Percentiles rank a stretch among this genome's conserved stretches.
Evolutionary conservation across 1,140 invertebrate genomes (phyloP).

Genomic region (Pogonognathellus flavescens): DNA sequence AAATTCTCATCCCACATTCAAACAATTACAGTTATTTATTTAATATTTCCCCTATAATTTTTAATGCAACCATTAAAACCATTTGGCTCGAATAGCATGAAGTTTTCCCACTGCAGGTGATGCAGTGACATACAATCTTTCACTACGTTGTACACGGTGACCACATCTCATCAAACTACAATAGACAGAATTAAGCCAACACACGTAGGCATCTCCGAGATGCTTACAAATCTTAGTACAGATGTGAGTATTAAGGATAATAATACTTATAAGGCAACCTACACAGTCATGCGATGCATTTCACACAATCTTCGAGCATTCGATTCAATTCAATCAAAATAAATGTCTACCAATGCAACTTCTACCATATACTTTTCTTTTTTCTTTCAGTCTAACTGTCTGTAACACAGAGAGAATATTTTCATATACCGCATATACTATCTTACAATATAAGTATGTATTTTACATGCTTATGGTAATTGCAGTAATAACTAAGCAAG

Average conservation of each 20-base stretch:
- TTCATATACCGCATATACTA: too few relatives aligned
- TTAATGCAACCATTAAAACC: background rate
- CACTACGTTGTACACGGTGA: background rate
- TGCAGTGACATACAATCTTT: constrained; percentile 30
- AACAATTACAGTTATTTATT: constrained; percentile 46
- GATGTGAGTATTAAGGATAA: background rate
- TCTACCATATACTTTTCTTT: too few relatives aligned
- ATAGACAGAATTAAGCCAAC: background rate
- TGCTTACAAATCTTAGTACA: background rate
- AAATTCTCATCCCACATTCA: constrained; percentile 34
- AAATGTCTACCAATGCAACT: too few relatives aligned
- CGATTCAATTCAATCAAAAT: too few relatives aligned
- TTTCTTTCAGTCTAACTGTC: too few relatives aligned
- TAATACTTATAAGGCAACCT: background rate
- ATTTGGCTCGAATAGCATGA: constrained; percentile 1
- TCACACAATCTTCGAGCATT: background rate
- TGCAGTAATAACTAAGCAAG: background rate
- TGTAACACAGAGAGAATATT: too few relatives aligned
- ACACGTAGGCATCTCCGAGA: constrained; percentile 2
- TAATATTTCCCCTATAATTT: background rate
- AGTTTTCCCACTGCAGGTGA: constrained; percentile 12
- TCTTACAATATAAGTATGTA: too few relatives aligned
- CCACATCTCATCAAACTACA: constrained; percentile 14
- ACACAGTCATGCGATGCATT: background rate
- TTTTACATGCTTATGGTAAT: too few relatives aligned